Conservation (phyloP, 2,113 vertebrate species). For the Mesocricetus auratus region DNA sequence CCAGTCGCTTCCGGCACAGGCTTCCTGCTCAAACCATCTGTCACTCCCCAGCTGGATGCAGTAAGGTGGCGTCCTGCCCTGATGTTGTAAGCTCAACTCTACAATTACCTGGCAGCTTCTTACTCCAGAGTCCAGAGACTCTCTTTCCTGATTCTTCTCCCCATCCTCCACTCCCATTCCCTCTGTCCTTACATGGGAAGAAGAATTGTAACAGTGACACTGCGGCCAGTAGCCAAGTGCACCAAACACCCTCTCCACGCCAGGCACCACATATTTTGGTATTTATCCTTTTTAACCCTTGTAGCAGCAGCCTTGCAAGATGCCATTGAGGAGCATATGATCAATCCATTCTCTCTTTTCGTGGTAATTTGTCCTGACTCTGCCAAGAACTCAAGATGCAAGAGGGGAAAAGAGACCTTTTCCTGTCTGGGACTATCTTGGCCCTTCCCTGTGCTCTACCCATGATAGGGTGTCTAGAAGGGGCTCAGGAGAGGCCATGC, state of each 20-base stretch:
- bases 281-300: not conserved
- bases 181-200: not conserved
- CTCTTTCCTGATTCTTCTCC: not conserved
- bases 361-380: not conserved
- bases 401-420: not conserved
- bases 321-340: not conserved
- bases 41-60: not conserved
- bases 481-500: not conserved
- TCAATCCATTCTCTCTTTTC: not conserved
- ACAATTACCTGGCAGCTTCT: not conserved
- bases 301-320: not conserved
- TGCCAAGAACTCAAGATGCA: not conserved
- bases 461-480: not conserved
- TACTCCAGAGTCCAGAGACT: not conserved
- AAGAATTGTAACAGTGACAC: rapidly evolving
- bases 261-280: not conserved
- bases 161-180: rapidly evolving
- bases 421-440: not conserved
- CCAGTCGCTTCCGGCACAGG: not conserved
- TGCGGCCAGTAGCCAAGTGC: not conserved
- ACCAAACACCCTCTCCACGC: not conserved
- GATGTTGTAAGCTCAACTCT: not conserved
- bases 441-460: not conserved
- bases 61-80: not conserved
- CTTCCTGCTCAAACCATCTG: not conserved